Conservation (phyloP, 2,888 invertebrate species). For the Dexiosoma caninum region DNA sequence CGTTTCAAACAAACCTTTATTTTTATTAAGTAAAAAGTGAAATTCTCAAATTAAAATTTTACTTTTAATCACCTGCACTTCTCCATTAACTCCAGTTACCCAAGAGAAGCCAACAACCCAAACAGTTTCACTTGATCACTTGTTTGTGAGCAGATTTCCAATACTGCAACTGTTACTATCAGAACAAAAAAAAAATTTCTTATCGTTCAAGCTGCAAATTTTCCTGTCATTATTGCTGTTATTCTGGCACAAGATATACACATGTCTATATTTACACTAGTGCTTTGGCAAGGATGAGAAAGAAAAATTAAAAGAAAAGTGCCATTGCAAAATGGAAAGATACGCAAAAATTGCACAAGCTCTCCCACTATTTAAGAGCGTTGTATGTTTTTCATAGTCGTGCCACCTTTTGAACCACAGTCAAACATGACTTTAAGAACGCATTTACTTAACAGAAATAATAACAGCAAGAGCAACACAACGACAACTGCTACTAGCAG, state of each 20-base stretch:
- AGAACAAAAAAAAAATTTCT: background rate
- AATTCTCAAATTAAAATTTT: background rate
- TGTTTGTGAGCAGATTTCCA: conserved; percentile 1
- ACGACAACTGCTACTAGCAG: too few relatives aligned
- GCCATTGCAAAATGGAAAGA: conserved; percentile 6
- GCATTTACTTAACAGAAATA: conserved; percentile 29
- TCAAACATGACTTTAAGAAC: conserved; percentile 31
- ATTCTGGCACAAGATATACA: background rate
- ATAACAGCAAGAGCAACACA: background rate
- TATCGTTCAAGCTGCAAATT: background rate
- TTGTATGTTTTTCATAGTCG: conserved; percentile 1
- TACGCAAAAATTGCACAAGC: conserved; percentile 9
- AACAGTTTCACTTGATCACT: conserved; percentile 6
- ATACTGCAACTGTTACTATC: background rate
- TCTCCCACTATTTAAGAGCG: conserved; percentile 16
- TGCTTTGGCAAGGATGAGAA: background rate
- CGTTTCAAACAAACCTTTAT: too few relatives aligned
- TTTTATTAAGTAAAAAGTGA: too few relatives aligned
- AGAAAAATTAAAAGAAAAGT: background rate
- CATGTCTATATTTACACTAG: conserved; percentile 39
- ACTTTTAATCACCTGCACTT: conserved; percentile 15
- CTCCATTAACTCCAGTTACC: background rate
- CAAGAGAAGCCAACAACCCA: background rate
- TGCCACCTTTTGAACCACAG: conserved; percentile 37
- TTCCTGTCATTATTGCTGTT: background rate